Percentiles rank a stretch among this genome's conserved stretches.
phyloP scores from a whole-genome alignment of 2,797 vertebrate species.

The Crax fasciolata region DNA sequence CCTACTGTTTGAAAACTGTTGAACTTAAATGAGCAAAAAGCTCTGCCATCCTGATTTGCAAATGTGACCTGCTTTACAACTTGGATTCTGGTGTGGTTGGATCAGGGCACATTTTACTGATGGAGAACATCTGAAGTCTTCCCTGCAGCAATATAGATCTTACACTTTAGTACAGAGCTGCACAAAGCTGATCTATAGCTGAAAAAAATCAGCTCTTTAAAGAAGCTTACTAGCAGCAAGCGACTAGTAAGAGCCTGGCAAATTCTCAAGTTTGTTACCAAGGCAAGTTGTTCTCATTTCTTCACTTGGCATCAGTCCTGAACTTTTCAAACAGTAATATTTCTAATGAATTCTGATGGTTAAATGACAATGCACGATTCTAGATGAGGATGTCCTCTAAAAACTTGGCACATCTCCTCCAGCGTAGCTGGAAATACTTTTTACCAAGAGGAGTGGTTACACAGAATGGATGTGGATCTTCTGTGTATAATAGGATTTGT shows the following conservation, averaged over 20 bases:
- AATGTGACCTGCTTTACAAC: neutral
- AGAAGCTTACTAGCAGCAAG: conserved; percentile 61
- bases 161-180: neutral
- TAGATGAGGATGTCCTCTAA: neutral
- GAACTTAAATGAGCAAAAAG: neutral
- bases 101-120: neutral
- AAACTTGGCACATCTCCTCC: neutral
- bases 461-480: conserved; percentile 7
- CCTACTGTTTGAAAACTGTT: neutral
- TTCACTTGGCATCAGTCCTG: neutral
- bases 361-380: neutral
- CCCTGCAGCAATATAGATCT: neutral
- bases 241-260: conserved; percentile 64
- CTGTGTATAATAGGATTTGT: conserved; percentile 5
- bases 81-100: neutral
- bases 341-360: neutral
- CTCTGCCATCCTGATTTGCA: neutral
- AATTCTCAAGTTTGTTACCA: conserved; percentile 50
- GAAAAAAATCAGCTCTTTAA: conserved; percentile 20
- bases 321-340: neutral
- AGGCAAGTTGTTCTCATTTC: conserved; percentile 46
- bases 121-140: neutral
- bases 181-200: conserved; percentile 11
- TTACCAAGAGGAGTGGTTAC: neutral
- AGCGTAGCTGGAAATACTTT: neutral